Evolutionary conservation across 2,797 vertebrate genomes (phyloP), one percentile per base, ranked within the genome.

Genomic region (Amazonetta brasiliensis): DNA sequence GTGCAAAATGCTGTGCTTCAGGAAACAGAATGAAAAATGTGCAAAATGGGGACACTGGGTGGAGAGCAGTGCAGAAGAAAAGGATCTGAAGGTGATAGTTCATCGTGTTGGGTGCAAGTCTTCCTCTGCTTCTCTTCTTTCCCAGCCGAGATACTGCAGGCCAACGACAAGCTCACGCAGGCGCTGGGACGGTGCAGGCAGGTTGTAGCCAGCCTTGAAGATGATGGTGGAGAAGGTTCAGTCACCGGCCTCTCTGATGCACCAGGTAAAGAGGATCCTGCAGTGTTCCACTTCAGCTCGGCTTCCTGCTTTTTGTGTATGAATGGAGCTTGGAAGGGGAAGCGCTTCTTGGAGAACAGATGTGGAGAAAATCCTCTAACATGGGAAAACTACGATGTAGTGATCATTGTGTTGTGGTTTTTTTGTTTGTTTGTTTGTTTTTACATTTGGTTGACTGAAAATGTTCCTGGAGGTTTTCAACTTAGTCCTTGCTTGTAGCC

Each of bases 111-210:
- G 37, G 59, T 26, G 59, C 35, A 60, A 26, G 33, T 60, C 59
- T 23, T n/a, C 14, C 43, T 28, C 69, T 73, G 59, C 35, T 88
- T 59, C 52, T 85, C 44, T 84, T 9, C 0, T 81, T 64, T 87
- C 71, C 28, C 98, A 98, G 98, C 97, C 3, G 98, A 98, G 92
- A 97, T 99, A 83, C 98, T 99, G 87, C 98, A 98, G 43, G 98
- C 98, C 50, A 99, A 98, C 2, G 99, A 99, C 43, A 94, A 98
- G 50, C 98, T 99, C 30, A 98, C 98, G 0, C 91, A 92, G 7
- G 98, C 48, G 0, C 97, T 99, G 2, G 98, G 96, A 6, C 91
- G 96, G n/a, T 99, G 98, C 95, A 98, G 98, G 95, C 95, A 98
- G 35, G 74, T 46, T 22, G 87, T 97, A 66, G 95, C 93, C 75